Evolutionary conservation across 1,140 invertebrate genomes (phyloP).

Genomic region (Anoplophora glabripennis): DNA sequence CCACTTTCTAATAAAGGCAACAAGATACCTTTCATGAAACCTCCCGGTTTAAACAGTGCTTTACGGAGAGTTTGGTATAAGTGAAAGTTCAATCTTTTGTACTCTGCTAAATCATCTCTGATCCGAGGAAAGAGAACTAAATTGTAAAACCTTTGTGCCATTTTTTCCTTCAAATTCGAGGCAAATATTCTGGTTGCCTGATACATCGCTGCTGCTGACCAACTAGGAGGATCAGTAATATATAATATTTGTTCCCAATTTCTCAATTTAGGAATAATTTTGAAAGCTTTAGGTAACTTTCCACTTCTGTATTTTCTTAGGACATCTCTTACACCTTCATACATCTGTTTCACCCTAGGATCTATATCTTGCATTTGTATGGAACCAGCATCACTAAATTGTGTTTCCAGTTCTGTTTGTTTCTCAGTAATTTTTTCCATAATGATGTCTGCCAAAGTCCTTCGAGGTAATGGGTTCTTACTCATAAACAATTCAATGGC

Average conservation of each 20-base stretch:
- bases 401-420: constrained; percentile 82
- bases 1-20: constrained; percentile 61
- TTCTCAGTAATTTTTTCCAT: constrained; percentile 92
- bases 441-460: constrained; percentile 85
- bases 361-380: constrained; percentile 75
- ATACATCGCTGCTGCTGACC: constrained; percentile 96
- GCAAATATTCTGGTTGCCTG: constrained; percentile 92
- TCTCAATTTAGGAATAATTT: constrained; percentile 85
- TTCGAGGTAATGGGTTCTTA: constrained; percentile 59
- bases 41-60: constrained; percentile 93
- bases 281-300: constrained; percentile 97
- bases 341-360: constrained; percentile 75
- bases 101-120: constrained; percentile 93
- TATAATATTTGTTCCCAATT: constrained; percentile 98
- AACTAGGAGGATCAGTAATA: constrained; percentile 77
- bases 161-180: constrained; percentile 92
- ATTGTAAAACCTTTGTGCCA: constrained; percentile 97
- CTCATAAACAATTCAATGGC: constrained; percentile 84
- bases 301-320: constrained; percentile 89
- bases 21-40: constrained; percentile 92
- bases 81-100: constrained; percentile 95
- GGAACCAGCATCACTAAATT: constrained; percentile 76
- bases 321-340: constrained; percentile 84
- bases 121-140: constrained; percentile 88
- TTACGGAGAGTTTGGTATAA: constrained; percentile 92